phyloP scores from a whole-genome alignment of 2,888 invertebrate genomes.

The Tridacna gigas region DNA sequence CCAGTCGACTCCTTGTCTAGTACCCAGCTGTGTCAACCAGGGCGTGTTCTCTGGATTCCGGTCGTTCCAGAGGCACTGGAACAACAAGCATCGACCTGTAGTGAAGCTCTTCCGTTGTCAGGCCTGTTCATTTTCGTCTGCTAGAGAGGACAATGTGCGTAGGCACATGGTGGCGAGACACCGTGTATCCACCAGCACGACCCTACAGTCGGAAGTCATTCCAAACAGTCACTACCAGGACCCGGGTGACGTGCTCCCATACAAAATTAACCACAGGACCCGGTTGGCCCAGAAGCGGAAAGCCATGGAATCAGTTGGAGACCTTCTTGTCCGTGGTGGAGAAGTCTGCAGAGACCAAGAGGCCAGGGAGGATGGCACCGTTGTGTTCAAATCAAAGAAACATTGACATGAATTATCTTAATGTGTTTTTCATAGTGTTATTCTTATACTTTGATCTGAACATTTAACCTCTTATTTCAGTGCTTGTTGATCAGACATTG shows the following conservation, averaged over 20 bases:
- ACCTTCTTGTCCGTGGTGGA: not conserved
- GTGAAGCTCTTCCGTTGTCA: not conserved
- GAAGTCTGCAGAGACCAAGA: constrained; percentile 3
- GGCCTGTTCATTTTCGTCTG: not conserved
- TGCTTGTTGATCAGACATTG: no score
- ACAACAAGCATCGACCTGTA: not conserved
- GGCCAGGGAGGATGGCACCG: not conserved
- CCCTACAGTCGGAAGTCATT: not conserved
- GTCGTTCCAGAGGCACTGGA: constrained; percentile 5
- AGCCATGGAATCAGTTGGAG: not conserved
- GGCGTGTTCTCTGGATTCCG: not conserved
- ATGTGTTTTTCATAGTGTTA: no score
- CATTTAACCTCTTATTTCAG: no score
- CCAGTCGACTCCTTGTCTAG: constrained; percentile 6
- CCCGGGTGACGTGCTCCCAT: not conserved
- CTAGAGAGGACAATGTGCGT: not conserved
- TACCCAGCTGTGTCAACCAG: not conserved
- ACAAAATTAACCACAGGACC: not conserved
- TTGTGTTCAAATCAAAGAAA: not conserved
- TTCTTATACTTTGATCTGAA: no score
- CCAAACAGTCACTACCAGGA: not conserved
- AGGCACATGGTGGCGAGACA: not conserved
- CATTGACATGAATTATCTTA: not conserved
- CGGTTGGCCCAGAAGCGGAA: not conserved
- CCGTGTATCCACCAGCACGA: not conserved